Evolutionary conservation across 2,797 vertebrate genomes (phyloP).

Genomic region (Macropodus opercularis): DNA sequence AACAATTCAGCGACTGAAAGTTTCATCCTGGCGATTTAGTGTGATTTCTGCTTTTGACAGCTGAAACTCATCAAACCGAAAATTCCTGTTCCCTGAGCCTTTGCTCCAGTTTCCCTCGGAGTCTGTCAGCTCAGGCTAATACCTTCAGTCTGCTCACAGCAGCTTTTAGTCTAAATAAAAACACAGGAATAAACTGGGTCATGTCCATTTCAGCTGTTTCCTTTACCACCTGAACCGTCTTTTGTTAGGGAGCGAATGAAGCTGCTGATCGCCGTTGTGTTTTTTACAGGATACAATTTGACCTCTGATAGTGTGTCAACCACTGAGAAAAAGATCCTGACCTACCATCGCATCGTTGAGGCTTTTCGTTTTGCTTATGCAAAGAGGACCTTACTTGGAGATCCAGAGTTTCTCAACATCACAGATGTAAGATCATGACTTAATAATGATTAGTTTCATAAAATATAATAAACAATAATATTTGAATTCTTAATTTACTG

Average conservation of each 20-base stretch:
- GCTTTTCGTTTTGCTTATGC: constrained; percentile 94
- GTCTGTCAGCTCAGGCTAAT: constrained; percentile 39
- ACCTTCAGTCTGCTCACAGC: constrained; percentile 14
- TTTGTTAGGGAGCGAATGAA: background rate
- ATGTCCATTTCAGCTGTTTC: constrained; percentile 19
- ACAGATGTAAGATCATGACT: constrained; percentile 77
- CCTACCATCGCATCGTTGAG: constrained; percentile 93
- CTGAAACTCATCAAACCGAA: constrained; percentile 57
- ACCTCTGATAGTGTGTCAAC: constrained; percentile 80
- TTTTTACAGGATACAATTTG: constrained; percentile 87
- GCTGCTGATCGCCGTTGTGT: constrained; percentile 4
- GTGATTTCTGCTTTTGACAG: constrained; percentile 54
- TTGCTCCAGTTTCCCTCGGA: constrained; percentile 8
- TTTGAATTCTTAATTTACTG: no score
- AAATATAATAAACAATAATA: no score
- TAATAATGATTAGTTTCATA: background rate
- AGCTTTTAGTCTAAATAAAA: constrained; percentile 45
- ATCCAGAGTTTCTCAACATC: constrained; percentile 86
- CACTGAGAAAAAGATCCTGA: constrained; percentile 81
- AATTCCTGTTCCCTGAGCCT: constrained; percentile 14
- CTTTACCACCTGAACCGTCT: background rate
- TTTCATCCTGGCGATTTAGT: constrained; percentile 52
- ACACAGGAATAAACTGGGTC: constrained; percentile 17
- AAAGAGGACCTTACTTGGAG: constrained; percentile 91
- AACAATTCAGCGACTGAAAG: constrained; percentile 45